These are phyloP conservation scores for Chrysomallon squamiferum DNA, from an alignment of 1,140 invertebrate genomes.

Conservation along the genomic window DNA sequence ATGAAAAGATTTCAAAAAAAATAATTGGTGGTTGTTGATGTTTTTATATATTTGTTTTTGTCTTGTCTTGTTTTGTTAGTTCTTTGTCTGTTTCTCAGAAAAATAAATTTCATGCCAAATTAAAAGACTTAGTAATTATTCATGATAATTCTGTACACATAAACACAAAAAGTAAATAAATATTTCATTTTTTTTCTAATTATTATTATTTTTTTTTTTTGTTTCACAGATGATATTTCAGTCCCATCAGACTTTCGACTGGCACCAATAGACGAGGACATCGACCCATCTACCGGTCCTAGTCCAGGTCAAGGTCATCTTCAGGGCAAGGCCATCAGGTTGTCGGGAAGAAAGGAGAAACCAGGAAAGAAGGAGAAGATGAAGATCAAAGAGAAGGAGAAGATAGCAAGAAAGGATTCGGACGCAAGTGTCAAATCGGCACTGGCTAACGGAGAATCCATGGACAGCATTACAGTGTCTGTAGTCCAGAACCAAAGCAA, in stretches of 20 bases:
- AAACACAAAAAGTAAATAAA: too few species aligned
- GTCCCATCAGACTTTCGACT: slow-evolving; percentile 32
- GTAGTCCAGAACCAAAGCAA: slow-evolving; percentile 29
- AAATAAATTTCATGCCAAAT: too few species aligned
- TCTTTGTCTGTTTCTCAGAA: too few species aligned
- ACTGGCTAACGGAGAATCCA: slow-evolving; percentile 29
- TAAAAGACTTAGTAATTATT: too few species aligned
- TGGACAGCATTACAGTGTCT: slow-evolving; percentile 31
- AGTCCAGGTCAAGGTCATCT: slow-evolving; percentile 13
- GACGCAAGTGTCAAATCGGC: slow-evolving; percentile 13
- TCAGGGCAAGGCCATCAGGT: slow-evolving; percentile 18
- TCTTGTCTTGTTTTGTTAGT: too few species aligned
- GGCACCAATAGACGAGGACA: slow-evolving; percentile 35
- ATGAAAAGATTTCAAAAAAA: too few species aligned
- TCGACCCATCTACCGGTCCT: slow-evolving; percentile 12
- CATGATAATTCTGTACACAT: too few species aligned
- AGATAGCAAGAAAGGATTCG: slow-evolving; percentile 1
- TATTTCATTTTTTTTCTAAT: too few species aligned
- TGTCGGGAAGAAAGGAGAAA: slow-evolving; percentile 16
- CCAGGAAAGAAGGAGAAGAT: slow-evolving; percentile 19
- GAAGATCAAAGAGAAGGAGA: slow-evolving; percentile 17
- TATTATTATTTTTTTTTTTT: too few species aligned
- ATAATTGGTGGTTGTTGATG: too few species aligned
- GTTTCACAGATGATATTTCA: slow-evolving; percentile 56
- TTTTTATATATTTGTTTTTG: too few species aligned